Conservation (phyloP, 2,797 vertebrate species). For the Acanthopagrus latus region DNA sequence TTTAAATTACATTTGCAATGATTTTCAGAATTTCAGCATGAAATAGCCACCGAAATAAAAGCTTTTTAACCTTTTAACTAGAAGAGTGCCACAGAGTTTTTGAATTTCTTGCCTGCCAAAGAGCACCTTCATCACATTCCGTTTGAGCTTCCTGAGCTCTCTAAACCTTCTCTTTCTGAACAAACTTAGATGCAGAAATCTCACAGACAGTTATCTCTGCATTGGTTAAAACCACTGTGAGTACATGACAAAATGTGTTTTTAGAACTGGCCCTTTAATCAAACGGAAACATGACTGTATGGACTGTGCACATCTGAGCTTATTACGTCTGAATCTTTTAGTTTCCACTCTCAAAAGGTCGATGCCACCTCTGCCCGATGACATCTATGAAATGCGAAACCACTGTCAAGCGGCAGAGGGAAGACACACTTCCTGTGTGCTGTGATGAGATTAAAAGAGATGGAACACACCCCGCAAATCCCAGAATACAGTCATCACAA, state of each 20-base stretch:
- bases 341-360: slow-evolving; percentile 5
- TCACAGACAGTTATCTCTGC: neutral
- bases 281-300: too few relatives aligned
- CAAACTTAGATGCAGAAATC: neutral
- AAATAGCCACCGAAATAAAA: too few relatives aligned
- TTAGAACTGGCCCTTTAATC: neutral
- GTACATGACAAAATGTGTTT: neutral
- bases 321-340: neutral
- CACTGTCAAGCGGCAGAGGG: slow-evolving; percentile 19
- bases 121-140: too few relatives aligned
- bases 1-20: too few relatives aligned
- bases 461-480: slow-evolving; percentile 61
- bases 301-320: slow-evolving; percentile 7
- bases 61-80: too few relatives aligned
- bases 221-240: neutral
- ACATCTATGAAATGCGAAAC: slow-evolving; percentile 48
- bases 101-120: too few relatives aligned
- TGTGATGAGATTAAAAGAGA: slow-evolving; percentile 67
- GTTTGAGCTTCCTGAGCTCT: too few relatives aligned
- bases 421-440: slow-evolving; percentile 81
- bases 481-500: slow-evolving; percentile 61
- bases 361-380: slow-evolving; percentile 14
- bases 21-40: too few relatives aligned
- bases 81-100: too few relatives aligned
- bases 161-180: too few relatives aligned